phyloP scores from a whole-genome alignment of 2,888 invertebrate genomes.

The Neoaliturus tenellus region DNA sequence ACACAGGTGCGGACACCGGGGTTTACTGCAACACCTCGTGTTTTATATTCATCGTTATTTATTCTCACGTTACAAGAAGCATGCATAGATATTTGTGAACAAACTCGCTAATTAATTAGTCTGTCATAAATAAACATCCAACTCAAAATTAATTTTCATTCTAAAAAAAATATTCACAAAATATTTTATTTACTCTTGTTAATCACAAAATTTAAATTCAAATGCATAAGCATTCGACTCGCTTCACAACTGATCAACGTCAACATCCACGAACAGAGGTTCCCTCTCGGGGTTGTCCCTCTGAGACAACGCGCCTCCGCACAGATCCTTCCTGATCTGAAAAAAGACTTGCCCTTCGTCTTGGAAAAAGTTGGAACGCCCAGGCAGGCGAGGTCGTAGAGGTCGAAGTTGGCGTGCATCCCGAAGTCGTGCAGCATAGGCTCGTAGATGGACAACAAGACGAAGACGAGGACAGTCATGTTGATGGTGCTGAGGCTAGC shows the following conservation, averaged over 20 bases:
- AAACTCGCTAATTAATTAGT: too few relatives aligned
- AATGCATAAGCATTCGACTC: too few relatives aligned
- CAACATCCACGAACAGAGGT: conserved; percentile 24
- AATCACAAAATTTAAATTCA: neutral
- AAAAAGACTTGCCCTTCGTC: conserved; percentile 30
- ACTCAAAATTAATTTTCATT: too few relatives aligned
- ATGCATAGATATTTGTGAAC: too few relatives aligned
- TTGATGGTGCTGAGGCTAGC: conserved; percentile 32
- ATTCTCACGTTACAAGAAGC: too few relatives aligned
- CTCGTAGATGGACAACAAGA: conserved; percentile 34
- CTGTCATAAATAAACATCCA: too few relatives aligned
- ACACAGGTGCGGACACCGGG: too few relatives aligned
- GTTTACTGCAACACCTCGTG: too few relatives aligned
- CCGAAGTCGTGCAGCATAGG: conserved; percentile 24
- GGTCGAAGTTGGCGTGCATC: conserved; percentile 20
- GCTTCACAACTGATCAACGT: conserved; percentile 12
- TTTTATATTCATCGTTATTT: too few relatives aligned
- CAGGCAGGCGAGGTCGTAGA: conserved; percentile 10
- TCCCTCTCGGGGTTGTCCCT: conserved; percentile 2
- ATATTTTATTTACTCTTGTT: conserved; percentile 3
- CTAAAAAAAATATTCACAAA: too few relatives aligned
- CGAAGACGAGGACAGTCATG: conserved; percentile 30
- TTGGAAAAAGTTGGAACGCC: conserved; percentile 18
- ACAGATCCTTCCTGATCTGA: conserved; percentile 35
- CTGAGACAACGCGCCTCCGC: neutral